Conservation (phyloP, 2,113 vertebrate species). For the Ibidorhyncha struthersii region DNA sequence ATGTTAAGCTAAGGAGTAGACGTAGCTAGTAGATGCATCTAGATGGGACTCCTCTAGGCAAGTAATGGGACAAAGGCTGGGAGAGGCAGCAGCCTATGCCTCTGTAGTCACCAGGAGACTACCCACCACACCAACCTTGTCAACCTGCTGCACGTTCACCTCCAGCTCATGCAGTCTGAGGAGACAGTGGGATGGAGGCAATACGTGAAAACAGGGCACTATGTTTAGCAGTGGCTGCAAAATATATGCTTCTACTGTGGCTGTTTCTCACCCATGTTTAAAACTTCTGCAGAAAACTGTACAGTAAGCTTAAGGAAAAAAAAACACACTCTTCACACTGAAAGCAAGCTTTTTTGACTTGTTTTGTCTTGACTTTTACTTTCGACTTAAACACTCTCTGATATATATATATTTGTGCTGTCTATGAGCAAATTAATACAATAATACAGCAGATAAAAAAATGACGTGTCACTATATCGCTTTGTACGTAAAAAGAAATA, state of each 20-base stretch:
- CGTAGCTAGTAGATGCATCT: background rate
- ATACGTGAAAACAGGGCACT: background rate
- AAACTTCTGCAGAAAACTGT: background rate
- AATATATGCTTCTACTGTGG: background rate
- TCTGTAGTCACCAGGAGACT: background rate
- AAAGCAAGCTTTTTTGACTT: background rate
- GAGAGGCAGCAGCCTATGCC: background rate
- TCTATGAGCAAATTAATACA: background rate
- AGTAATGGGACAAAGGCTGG: background rate
- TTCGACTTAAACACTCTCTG: fast-evolving
- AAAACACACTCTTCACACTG: fast-evolving
- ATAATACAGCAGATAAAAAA: background rate
- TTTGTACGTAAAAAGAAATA: background rate
- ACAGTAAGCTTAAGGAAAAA: background rate
- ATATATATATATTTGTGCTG: background rate
- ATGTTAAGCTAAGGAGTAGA: background rate
- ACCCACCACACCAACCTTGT: background rate
- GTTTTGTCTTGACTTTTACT: background rate
- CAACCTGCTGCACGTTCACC: background rate
- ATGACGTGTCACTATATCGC: background rate
- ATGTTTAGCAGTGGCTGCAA: background rate
- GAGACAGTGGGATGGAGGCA: background rate
- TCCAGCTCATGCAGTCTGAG: background rate
- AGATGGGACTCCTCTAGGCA: background rate
- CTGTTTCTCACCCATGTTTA: background rate